phyloP scores from a whole-genome alignment of 1,140 invertebrate species.

The Formica selysi region DNA sequence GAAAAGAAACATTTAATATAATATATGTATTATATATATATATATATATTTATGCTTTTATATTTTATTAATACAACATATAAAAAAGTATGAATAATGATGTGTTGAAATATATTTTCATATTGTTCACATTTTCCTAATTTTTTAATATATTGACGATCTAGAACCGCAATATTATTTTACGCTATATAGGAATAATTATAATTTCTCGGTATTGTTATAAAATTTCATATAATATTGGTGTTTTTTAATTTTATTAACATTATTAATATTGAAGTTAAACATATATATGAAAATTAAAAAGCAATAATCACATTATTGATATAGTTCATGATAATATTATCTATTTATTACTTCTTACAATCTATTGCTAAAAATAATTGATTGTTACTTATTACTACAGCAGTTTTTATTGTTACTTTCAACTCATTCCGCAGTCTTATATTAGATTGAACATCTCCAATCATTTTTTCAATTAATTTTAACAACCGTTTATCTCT shows the following conservation, averaged over 20 bases:
- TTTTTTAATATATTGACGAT: neutral
- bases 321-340: neutral
- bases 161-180: neutral
- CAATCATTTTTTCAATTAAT: neutral
- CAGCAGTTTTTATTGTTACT: neutral
- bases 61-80: neutral
- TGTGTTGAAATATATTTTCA: neutral
- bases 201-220: neutral
- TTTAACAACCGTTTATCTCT: constrained; percentile 6
- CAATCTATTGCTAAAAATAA: neutral
- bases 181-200: neutral
- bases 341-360: neutral
- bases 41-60: neutral
- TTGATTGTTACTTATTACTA: neutral
- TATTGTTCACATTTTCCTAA: neutral
- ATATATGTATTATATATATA: neutral
- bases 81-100: neutral
- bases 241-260: constrained; percentile 4
- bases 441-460: neutral
- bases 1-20: neutral
- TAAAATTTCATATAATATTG: neutral
- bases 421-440: neutral
- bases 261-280: neutral
- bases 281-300: neutral
- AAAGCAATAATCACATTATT: neutral